Base-by-base conservation (phyloP, 1,140 invertebrate genomes). In the Plodia interpunctella region DNA sequence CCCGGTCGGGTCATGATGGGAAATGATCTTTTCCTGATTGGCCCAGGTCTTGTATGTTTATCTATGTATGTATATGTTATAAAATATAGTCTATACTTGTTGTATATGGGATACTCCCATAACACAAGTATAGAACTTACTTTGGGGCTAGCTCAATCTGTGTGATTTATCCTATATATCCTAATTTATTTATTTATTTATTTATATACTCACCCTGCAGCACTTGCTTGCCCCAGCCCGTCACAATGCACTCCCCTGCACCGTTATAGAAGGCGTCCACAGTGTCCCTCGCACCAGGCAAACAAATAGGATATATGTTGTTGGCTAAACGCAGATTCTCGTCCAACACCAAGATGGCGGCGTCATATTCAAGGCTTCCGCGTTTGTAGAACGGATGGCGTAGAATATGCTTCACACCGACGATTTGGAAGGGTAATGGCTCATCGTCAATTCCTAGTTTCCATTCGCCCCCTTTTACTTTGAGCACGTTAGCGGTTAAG, bases 391-490 rank as follows among this genome's bases (percentile, higher is more conserved):
- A 68, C 0, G 96, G 95, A 87, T 97, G 96, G 5, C 92, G 71
- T 0, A 94, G 90, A 50, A 96, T 94, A 0, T 91, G 90, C 5
- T 92, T 91, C 0, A 96, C 94, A 21, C 93, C 92, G 0, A 94
- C 90, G 18, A 95, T 93, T 76, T 96, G 94, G 90, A 95, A 95
- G 0, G 95, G 94, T 17, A 95, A 82, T 0, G 95, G 95, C 76
- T 96, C 95, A 55, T 95, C 94, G 58, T 94, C 93, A 60, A 94
- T 93, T 30, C 94, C 94, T n/a, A 96, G 89, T 79, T 96, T 95
- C 94, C 95, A 97, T 93, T 96, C 95, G 8, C 96, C 96, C 2
- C 94, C 93, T 77, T 96, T 96, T 53, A 97, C 92, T 17, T 44
- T 44, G 0, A 94, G 91, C 0, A 97, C 83, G 21, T 91, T 88